Evolutionary conservation across 2,113 vertebrate genomes (phyloP).

Genomic region (Psilopogon haemacephalus): DNA sequence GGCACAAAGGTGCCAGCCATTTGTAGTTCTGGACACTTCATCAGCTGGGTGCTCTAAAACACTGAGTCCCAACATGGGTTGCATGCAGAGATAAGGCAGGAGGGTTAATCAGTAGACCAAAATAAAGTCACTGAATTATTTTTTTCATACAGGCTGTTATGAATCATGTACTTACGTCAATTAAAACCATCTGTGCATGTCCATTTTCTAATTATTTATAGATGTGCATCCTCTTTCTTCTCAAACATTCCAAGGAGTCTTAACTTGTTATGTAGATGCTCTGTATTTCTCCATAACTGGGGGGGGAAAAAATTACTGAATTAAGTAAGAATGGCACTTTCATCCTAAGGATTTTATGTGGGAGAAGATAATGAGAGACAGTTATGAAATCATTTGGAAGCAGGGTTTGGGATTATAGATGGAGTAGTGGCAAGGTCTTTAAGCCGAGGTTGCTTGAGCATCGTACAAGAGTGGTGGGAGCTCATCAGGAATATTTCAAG

Average conservation of each 20-base stretch:
- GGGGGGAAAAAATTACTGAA: conserved; percentile 5
- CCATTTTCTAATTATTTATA: conserved; percentile 51
- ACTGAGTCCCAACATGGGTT: background rate
- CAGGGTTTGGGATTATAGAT: background rate
- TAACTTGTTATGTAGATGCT: conserved; percentile 38
- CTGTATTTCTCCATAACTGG: background rate
- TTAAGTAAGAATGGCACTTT: background rate
- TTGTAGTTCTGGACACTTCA: background rate
- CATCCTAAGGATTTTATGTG: conserved; percentile 17
- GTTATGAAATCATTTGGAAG: background rate
- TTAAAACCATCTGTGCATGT: conserved; percentile 60
- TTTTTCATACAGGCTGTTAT: background rate
- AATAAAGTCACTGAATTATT: conserved; percentile 21
- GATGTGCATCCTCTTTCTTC: conserved; percentile 8
- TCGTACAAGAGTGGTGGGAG: background rate
- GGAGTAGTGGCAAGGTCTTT: background rate
- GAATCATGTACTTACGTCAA: conserved; percentile 39
- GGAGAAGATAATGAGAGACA: conserved; percentile 30
- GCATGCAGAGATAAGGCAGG: background rate
- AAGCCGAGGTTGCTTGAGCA: background rate
- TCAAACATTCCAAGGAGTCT: conserved; percentile 37
- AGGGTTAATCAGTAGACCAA: conserved; percentile 22
- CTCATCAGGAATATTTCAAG: background rate
- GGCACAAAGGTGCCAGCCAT: background rate
- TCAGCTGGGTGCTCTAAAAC: background rate